phyloP scores from a whole-genome alignment of 1,140 invertebrate genomes.

The Dolichoris vasculosae region DNA sequence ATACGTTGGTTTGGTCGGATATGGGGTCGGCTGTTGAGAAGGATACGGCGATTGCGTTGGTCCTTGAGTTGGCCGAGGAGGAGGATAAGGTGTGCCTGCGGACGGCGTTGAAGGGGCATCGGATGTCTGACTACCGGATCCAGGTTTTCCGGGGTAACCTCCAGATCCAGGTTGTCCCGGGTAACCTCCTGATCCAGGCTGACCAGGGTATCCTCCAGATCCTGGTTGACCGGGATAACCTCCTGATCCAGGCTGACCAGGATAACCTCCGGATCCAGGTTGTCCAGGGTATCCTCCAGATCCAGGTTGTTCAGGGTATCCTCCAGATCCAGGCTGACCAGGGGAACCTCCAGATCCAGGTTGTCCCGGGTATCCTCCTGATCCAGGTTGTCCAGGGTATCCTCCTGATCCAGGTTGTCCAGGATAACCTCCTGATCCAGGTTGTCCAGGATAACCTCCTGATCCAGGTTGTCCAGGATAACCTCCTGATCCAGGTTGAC shows the following conservation, averaged over 20 bases:
- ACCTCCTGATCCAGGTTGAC: background rate
- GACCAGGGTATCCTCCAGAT: background rate
- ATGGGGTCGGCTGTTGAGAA: constrained; percentile 1
- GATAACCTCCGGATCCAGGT: background rate
- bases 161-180: constrained; percentile 38
- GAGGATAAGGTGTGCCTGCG: background rate
- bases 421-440: background rate
- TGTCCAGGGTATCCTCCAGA: no score
- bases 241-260: background rate
- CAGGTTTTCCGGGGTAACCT: background rate
- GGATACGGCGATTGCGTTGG: constrained; percentile 7
- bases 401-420: background rate
- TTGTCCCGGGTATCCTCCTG: background rate
- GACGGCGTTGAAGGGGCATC: background rate
- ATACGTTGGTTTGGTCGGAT: constrained; percentile 22
- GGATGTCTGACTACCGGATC: background rate
- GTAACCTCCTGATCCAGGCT: background rate
- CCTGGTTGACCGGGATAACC: no score
- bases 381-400: no score
- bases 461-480: background rate
- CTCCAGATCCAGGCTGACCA: constrained; percentile 9
- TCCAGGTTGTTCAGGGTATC: background rate
- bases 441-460: no score
- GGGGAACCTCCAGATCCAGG: background rate
- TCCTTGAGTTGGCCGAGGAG: background rate